Evolutionary conservation across 92 coral and sea anemone species (phyloP).

Genomic region (Paragorgia papillata): DNA sequence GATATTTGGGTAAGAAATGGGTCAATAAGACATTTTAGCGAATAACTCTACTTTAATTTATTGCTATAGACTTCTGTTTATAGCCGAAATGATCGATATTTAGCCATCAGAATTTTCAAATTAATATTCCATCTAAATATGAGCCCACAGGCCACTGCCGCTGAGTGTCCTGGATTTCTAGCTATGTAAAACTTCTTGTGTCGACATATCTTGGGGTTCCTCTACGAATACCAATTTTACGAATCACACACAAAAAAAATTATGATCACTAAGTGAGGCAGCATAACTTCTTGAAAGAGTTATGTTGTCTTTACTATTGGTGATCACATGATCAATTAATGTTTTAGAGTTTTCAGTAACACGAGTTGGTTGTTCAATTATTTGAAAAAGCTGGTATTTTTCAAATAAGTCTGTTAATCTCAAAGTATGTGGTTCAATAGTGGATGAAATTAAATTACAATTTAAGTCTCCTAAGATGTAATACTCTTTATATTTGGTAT

Average conservation of each 20-base stretch:
- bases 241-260: conserved; percentile 45
- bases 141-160: too few species aligned
- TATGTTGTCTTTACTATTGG: conserved; percentile 43
- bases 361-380: conserved; percentile 38
- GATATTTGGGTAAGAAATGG: too few species aligned
- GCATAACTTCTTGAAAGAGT: conserved; percentile 42
- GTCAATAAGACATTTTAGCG: too few species aligned
- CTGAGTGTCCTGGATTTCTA: too few species aligned
- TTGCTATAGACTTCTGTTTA: too few species aligned
- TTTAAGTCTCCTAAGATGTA: conserved; percentile 42
- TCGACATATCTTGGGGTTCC: conserved; percentile 56
- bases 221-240: conserved; percentile 54
- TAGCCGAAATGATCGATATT: too few species aligned
- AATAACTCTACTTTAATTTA: too few species aligned
- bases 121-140: too few species aligned
- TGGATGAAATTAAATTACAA: conserved; percentile 15
- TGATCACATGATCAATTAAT: conserved; percentile 34
- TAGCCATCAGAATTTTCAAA: too few species aligned
- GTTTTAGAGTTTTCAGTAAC: conserved; percentile 29
- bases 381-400: conserved; percentile 21
- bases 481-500: conserved; percentile 26
- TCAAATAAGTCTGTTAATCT: conserved; percentile 38
- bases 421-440: conserved; percentile 50
- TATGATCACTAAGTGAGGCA: conserved; percentile 51
- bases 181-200: conserved; percentile 39